Evolutionary conservation across 2,888 invertebrate species (phyloP).

Genomic region (Mechanitis messenoides): DNA sequence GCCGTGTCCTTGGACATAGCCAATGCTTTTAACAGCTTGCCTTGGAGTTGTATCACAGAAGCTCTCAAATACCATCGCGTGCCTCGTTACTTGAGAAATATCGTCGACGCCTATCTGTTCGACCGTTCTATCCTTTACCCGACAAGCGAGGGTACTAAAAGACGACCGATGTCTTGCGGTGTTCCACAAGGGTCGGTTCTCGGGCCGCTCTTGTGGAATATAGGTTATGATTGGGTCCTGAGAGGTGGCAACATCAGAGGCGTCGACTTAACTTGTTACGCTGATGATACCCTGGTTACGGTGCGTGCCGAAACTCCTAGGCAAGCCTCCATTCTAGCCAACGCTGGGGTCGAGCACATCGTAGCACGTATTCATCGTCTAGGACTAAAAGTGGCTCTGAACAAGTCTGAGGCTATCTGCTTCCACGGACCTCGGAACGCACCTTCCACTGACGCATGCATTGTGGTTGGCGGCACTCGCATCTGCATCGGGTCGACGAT

Average conservation of each 20-base stretch:
- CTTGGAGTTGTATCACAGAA: slow-evolving; percentile 22
- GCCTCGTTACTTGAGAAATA: slow-evolving; percentile 20
- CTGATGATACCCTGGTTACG: not conserved
- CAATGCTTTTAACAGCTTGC: slow-evolving; percentile 6
- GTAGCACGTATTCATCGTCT: slow-evolving; percentile 14
- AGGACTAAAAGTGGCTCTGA: not conserved
- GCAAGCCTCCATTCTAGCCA: too few relatives aligned
- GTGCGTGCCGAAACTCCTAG: too few relatives aligned
- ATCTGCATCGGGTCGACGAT: not conserved
- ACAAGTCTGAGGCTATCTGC: slow-evolving; percentile 15
- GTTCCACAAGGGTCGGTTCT: not conserved
- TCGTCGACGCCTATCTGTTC: slow-evolving; percentile 18
- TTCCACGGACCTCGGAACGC: slow-evolving; percentile 16
- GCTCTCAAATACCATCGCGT: slow-evolving; percentile 28
- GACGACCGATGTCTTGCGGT: too few relatives aligned
- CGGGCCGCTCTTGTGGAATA: not conserved
- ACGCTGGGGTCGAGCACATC: slow-evolving; percentile 14
- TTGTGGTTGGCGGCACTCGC: slow-evolving; percentile 11
- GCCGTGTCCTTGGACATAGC: slow-evolving; percentile 2
- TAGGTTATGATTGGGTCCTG: not conserved
- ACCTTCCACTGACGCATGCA: slow-evolving; percentile 9
- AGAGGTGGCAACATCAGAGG: not conserved
- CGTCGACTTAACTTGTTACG: not conserved
- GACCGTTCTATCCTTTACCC: slow-evolving; percentile 12
- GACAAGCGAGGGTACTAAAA: too few relatives aligned